Conservation (phyloP, 2,888 invertebrate species). For the Ephialtes manifestator region DNA sequence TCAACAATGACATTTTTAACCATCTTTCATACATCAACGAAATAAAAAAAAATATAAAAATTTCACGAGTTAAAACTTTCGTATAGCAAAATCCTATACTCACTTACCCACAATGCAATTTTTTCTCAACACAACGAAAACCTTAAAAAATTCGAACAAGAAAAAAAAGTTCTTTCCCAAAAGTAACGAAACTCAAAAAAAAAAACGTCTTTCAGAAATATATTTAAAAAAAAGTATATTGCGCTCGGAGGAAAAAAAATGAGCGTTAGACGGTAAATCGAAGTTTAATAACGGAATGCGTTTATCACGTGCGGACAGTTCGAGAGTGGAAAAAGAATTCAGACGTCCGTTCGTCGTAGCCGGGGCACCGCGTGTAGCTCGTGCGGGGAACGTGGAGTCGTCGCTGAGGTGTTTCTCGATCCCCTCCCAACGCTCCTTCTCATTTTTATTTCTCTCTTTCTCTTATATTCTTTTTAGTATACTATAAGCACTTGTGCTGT, state of each 20-base stretch:
- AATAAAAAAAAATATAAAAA: too few relatives aligned
- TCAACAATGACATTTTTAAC: too few relatives aligned
- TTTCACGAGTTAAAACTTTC: too few relatives aligned
- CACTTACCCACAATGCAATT: too few relatives aligned
- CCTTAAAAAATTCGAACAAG: background rate
- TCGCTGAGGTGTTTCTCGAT: conserved; percentile 11
- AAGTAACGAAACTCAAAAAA: background rate
- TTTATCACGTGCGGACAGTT: conserved; percentile 71
- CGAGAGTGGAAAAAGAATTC: conserved; percentile 5
- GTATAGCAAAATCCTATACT: too few relatives aligned
- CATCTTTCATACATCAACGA: too few relatives aligned
- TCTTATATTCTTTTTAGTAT: background rate
- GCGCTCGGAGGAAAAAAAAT: background rate
- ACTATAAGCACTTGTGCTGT: too few relatives aligned
- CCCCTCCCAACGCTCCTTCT: background rate
- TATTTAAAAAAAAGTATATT: background rate
- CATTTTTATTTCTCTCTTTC: background rate
- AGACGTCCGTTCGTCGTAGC: conserved; percentile 17
- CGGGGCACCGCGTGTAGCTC: conserved; percentile 27
- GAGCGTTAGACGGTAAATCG: background rate
- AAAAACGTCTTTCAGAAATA: too few relatives aligned
- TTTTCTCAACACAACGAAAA: background rate
- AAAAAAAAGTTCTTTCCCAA: too few relatives aligned
- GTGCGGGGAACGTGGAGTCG: background rate
- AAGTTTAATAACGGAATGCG: background rate